These are phyloP conservation scores for Solea senegalensis DNA, from an alignment of 2,113 vertebrate genomes.

Conservation along the genomic window DNA sequence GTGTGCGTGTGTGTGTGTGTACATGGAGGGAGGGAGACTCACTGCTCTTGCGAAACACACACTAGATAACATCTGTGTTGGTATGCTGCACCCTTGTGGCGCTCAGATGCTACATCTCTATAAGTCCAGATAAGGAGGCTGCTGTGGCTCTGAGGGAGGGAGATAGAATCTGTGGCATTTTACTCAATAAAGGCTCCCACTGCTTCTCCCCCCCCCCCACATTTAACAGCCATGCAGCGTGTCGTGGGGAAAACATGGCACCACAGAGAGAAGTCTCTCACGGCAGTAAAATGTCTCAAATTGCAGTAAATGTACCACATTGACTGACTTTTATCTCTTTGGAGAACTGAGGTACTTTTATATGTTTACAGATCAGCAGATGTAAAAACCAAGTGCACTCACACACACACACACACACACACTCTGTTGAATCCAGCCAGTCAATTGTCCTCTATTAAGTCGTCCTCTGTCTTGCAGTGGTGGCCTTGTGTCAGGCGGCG, in stretches of 20 bases:
- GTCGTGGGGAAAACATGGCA: conserved; percentile 9
- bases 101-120: conserved; percentile 68
- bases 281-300: conserved; percentile 43
- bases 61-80: conserved; percentile 75
- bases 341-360: conserved; percentile 10
- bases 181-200: conserved; percentile 54
- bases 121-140: conserved; percentile 61
- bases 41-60: conserved; percentile 34
- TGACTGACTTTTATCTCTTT: conserved; percentile 31
- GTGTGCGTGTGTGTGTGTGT: conserved; percentile 24
- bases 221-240: conserved; percentile 25
- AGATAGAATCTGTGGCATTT: conserved; percentile 70
- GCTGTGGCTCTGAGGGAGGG: conserved; percentile 52
- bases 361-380: conserved; percentile 24
- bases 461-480: conserved; percentile 47
- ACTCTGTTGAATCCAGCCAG: conserved; percentile 16
- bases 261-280: background rate
- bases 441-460: conserved; percentile 65
- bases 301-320: conserved; percentile 33
- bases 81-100: conserved; percentile 80
- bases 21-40: background rate
- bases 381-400: conserved; percentile 7
- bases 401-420: conserved; percentile 17
- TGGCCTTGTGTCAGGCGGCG: conserved; percentile 29
- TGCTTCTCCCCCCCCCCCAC: conserved; percentile 25